Base-by-base conservation (phyloP, 2,113 vertebrate species). In the Chiloscyllium plagiosum region DNA sequence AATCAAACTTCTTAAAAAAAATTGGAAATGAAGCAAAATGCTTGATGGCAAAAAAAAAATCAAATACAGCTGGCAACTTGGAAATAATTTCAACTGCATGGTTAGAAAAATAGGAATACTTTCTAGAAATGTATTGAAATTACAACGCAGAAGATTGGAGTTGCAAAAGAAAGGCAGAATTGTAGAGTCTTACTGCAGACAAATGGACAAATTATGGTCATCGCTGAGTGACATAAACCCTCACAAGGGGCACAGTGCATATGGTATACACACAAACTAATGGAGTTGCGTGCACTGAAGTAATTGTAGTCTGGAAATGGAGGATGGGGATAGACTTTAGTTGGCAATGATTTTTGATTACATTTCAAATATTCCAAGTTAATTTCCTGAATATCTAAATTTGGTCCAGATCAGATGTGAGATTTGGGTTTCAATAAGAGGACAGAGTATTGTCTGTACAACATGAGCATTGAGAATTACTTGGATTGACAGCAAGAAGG, bases 331-430 rank as follows among this genome's bases (percentile, higher is more conserved):
- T 37, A 17, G 13, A 66, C 61, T 93, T 37, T 61, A 37, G 65
- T 6, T 66, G 89, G 33, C 89, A 22, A n/a, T 66, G 61, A 66
- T 66, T 17, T 66, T 93, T 93, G n/a, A 22, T 66, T 93, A 37
- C 15, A 22, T 19, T 93, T 66, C 61, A 66, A 61, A 37, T 93
- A 66, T 93, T 93, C n/a, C 50, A 33, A 42, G 61, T 13, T 37
- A 37, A 65, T 93, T 93, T 93, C 89, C n/a, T 8, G 5, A 68
- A 93, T n/a, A 93, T 93, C 61, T 61, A 93, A 93, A 93, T 66
- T 68, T 66, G 4, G 61, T 37, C 56, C 19, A 2, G 20, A 66
- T 92, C 33, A 66, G 61, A 92, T 66, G 20, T 42, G n/a, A 66
- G 33, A 42, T 10, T 66, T 90, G 61, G 5, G 61, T n/a, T 66